Conservation (phyloP, 30 jellyfish, hydroid and myxozoan species). For the Cassiopea andromeda region DNA sequence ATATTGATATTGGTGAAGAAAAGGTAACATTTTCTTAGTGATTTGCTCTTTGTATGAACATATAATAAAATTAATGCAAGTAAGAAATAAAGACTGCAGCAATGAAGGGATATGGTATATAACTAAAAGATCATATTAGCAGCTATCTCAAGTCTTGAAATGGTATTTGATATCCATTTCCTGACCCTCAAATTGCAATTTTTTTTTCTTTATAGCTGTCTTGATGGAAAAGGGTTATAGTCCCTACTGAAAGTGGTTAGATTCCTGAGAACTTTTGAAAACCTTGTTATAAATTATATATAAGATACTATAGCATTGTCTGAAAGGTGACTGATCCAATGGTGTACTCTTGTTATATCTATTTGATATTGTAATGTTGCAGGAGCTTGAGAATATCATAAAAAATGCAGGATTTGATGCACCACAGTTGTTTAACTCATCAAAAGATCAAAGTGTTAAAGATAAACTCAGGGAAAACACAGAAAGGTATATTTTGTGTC, state of each 20-base stretch:
- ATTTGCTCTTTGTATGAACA: neutral
- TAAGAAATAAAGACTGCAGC: too few relatives aligned
- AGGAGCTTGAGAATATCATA: conserved; percentile 76
- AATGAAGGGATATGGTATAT: too few relatives aligned
- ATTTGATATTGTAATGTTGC: neutral
- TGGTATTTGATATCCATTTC: too few relatives aligned
- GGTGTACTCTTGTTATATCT: neutral
- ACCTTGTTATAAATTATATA: neutral
- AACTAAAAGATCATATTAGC: too few relatives aligned
- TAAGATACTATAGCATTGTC: neutral
- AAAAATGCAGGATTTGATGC: conserved; percentile 76
- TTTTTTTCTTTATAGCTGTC: too few relatives aligned
- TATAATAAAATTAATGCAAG: neutral
- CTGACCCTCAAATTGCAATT: too few relatives aligned
- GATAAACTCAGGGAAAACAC: conserved; percentile 82
- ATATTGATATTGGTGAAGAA: conserved; percentile 66
- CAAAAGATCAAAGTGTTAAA: conserved; percentile 60
- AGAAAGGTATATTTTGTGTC: conserved; percentile 56
- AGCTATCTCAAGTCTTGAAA: too few relatives aligned
- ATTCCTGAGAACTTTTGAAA: too few relatives aligned
- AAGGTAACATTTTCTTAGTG: conserved; percentile 38
- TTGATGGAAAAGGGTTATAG: too few relatives aligned
- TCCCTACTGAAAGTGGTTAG: too few relatives aligned
- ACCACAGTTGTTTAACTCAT: conserved; percentile 46
- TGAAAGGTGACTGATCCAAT: neutral